phyloP scores from a whole-genome alignment of 2,797 vertebrate species.

The Hoplostethus mediterraneus region DNA sequence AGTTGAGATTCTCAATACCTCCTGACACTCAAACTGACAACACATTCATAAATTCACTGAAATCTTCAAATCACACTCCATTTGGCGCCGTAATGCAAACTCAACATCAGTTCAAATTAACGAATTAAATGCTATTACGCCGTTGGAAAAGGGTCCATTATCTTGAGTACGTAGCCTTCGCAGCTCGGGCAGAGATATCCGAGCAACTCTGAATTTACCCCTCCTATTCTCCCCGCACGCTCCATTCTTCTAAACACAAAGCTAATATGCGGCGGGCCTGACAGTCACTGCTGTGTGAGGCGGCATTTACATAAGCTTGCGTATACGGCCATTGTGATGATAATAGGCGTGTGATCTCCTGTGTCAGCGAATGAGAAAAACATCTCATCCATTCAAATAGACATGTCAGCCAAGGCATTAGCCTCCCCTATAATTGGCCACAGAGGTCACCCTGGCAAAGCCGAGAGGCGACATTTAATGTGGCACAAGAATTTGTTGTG shows the following conservation, averaged over 20 bases:
- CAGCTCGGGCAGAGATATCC: conserved; percentile 57
- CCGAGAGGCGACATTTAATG: conserved; percentile 65
- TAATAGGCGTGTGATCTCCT: conserved; percentile 80
- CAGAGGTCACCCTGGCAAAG: conserved; percentile 77
- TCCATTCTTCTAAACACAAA: conserved; percentile 77
- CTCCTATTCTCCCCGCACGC: conserved; percentile 52
- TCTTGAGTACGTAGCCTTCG: conserved; percentile 48
- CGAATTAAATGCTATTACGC: conserved; percentile 67
- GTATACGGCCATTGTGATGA: conserved; percentile 75
- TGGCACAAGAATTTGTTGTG: conserved; percentile 69
- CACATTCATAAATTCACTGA: conserved; percentile 37
- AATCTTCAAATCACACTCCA: conserved; percentile 26
- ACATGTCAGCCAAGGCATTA: conserved; percentile 76
- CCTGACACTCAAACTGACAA: conserved; percentile 12
- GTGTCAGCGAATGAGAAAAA: conserved; percentile 74
- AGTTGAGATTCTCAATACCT: conserved; percentile 21
- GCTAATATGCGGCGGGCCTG: conserved; percentile 72
- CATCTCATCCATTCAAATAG: conserved; percentile 78
- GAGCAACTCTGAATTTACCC: conserved; percentile 66
- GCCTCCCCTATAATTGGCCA: conserved; percentile 77
- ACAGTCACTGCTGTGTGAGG: conserved; percentile 61
- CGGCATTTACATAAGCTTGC: conserved; percentile 80
- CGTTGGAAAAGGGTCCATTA: conserved; percentile 49
- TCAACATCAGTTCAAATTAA: conserved; percentile 44
- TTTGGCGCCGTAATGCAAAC: conserved; percentile 23